Percentiles rank a stretch among this genome's conserved stretches.
Conservation (phyloP, 1,140 invertebrate genomes). For the Ceratina japonica region DNA sequence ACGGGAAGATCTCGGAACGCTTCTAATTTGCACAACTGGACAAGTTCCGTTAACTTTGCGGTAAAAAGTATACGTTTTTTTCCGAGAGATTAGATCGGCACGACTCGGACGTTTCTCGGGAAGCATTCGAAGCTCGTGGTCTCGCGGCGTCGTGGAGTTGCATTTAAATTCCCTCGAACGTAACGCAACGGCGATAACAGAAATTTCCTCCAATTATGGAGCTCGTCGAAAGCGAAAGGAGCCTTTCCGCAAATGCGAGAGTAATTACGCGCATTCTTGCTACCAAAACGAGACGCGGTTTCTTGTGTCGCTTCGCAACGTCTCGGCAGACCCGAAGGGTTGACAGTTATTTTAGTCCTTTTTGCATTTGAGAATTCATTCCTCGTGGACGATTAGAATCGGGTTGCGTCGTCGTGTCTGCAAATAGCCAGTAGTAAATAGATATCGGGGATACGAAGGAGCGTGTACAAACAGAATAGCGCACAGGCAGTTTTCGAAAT, state of each 20-base stretch:
- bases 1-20: not conserved
- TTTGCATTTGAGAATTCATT: too few species aligned
- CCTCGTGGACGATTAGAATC: too few species aligned
- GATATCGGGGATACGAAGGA: not conserved
- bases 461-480: not conserved
- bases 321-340: not conserved
- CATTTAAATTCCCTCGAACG: conserved; percentile 13
- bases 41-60: conserved; percentile 2
- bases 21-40: not conserved
- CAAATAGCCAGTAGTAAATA: too few species aligned
- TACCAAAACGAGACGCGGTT: conserved; percentile 10
- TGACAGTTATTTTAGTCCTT: too few species aligned
- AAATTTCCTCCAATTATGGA: conserved; percentile 33
- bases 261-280: not conserved
- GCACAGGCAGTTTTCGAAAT: conserved; percentile 19
- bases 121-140: not conserved
- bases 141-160: not conserved
- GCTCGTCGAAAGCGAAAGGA: conserved; percentile 31
- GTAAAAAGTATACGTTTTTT: not conserved
- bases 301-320: not conserved
- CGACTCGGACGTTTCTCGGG: not conserved
- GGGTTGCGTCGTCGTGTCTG: too few species aligned
- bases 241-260: conserved; percentile 25
- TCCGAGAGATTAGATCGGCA: conserved; percentile 13
- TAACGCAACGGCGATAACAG: conserved; percentile 3